Evolutionary conservation across 2,797 vertebrate species (phyloP).

Genomic region (Crocodylus rhombifer): DNA sequence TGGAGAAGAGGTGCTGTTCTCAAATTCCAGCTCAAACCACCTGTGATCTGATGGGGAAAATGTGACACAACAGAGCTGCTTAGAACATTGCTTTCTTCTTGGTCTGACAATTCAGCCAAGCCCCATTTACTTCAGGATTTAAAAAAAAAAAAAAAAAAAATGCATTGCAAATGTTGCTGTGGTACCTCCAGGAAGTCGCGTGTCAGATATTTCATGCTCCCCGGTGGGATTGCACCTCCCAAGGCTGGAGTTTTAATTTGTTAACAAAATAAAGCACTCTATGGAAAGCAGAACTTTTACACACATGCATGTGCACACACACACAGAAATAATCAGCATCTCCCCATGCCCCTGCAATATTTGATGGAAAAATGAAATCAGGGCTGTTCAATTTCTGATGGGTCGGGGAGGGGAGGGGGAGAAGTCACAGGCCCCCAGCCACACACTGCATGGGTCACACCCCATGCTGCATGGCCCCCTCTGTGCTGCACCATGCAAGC

Average conservation of each 20-base stretch:
- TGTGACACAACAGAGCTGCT: neutral
- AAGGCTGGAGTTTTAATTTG: neutral
- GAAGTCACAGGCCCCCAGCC: too few species aligned
- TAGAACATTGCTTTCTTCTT: neutral
- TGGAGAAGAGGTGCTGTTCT: neutral
- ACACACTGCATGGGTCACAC: too few species aligned
- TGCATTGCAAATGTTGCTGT: neutral
- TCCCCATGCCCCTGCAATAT: neutral
- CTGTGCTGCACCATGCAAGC: too few species aligned
- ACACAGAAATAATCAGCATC: neutral
- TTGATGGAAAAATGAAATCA: too few species aligned
- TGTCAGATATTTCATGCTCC: accelerated
- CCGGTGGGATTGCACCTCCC: neutral
- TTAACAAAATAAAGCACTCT: neutral
- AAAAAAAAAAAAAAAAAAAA: neutral
- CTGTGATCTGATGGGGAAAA: neutral
- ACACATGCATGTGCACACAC: too few species aligned
- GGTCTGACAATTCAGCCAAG: neutral
- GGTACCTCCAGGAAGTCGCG: neutral
- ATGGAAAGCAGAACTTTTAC: neutral
- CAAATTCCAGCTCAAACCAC: neutral
- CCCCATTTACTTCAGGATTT: neutral
- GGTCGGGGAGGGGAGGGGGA: too few species aligned
- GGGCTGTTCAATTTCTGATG: too few species aligned
- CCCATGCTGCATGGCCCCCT: too few species aligned